These are phyloP conservation scores for Crenichthys baileyi DNA, from an alignment of 2,797 vertebrate genomes.

Conservation along the genomic window DNA sequence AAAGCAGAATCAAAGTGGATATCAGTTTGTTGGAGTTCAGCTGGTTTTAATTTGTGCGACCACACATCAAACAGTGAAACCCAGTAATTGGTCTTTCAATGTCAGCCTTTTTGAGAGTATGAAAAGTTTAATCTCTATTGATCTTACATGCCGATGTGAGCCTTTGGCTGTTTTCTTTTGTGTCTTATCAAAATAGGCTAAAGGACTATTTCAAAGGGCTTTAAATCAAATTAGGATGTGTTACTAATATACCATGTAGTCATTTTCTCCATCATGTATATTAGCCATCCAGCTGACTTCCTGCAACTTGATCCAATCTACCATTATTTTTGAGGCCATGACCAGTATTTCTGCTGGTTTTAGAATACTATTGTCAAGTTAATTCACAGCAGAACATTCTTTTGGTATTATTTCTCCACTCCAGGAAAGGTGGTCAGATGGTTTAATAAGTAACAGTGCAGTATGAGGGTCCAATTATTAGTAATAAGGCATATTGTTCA, in stretches of 20 bases:
- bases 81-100: background rate
- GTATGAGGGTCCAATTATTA: background rate
- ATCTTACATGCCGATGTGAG: background rate
- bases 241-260: background rate
- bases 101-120: background rate
- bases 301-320: background rate
- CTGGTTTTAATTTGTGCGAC: background rate
- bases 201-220: background rate
- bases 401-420: background rate
- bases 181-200: background rate
- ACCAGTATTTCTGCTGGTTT: background rate
- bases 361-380: background rate
- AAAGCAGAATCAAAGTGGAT: background rate
- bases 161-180: background rate
- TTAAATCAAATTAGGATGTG: conserved; percentile 2
- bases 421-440: background rate
- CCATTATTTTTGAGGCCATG: background rate
- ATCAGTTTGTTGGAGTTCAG: background rate
- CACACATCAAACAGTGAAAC: background rate
- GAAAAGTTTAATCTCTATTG: background rate
- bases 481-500: background rate
- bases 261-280: background rate
- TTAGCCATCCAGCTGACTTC: background rate
- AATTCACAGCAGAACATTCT: background rate
- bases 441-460: background rate